Evolutionary conservation across 2,888 invertebrate species (phyloP), one percentile per base, ranked within the genome.

Genomic region (Napeogenes inachia): DNA sequence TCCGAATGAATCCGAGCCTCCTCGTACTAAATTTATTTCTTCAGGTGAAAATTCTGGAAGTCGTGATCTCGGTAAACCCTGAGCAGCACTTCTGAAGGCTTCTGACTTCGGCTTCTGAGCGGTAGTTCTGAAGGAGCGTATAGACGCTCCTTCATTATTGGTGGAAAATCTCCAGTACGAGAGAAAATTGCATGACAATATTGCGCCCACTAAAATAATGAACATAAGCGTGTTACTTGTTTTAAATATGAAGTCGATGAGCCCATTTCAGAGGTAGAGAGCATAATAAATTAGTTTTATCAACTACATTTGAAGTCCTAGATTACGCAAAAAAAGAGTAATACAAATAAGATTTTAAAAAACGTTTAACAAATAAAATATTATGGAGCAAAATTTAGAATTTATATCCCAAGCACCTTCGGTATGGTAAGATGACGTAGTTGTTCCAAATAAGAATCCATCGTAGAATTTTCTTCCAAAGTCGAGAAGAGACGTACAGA

Each of bases 11-110:
- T 80, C 80, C 0, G 76, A 71, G 12, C 72, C 72, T 1, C 80
- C 81, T 45, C 69, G 71, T 4, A 81, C 65, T 38, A 71, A 73
- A 4, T 71, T 68, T 4, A 76, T 68, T 78, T 91, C 88, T 57
- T 82, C 78, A 6, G 70, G 63, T 1, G 85, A 84, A 62, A 91
- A 87, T 57, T 73, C 74, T 2, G 90, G 90, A 32, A 91, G 71
- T 30, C 89, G 73, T 0, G 91, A 89, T 56, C 76, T 65, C 0
- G 71, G 64, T 59, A 78, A 84, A 1, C 88, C 87, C 74, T 91
- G 87, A 13, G 69, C 69, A 46, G 66, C 68, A 67, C 89, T 87
- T 65, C 81, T 84, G 8, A 72, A 71, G n/a, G 78, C 84, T 33
- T n/a, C n/a, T n/a, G n/a, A n/a, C n/a, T n/a, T n/a, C n/a, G n/a